Evolutionary conservation across 2,113 vertebrate genomes (phyloP), one percentile per base, ranked within the genome.

Genomic region (Dasyurus viverrinus): DNA sequence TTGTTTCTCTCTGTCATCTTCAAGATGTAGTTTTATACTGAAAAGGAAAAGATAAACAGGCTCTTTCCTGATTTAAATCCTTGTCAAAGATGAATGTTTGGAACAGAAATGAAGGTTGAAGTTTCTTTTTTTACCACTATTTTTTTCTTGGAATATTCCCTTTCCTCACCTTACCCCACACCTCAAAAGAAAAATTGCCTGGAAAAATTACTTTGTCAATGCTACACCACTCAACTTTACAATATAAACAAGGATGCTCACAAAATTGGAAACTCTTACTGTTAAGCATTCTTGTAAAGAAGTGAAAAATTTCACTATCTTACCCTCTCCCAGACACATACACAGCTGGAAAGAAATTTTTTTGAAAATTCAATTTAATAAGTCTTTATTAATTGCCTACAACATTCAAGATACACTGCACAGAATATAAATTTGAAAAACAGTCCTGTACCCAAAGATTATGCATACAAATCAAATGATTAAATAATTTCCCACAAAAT

Each of bases 61-160:
- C 57, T 50, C 55, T 96, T 14, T 48, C 46, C 47, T 90, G 48
- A 93, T 50, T 92, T 92, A 94, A 96, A 94, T 57, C 54, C 16
- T 36, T 0, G 68, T 92, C 47, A 76, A 94, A 96, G 52, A 94
- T 26, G 0, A 7, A 84, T 54, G 10, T 9, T 94, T 54, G 42
- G 47, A 8, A 94, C 84, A 93, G n/a, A 54, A 8, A 50, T 95
- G 90, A 27, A 30, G 76, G 89, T 90, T 54, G 54, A 50, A 93
- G 50, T 48, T 92, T 92, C 46, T 89, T 47, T 96, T 95, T 60
- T 23, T 24, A 91, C 6, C 26, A 60, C 11, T 6, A 48, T 6
- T 90, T 90, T 89, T 42, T 89, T 14, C 27, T 3, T 96, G 16
- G 54, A 94, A 10, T 14, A 68, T 68, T 68, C 12, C 55, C 27